Percentiles rank a stretch among this genome's conserved stretches.
These are phyloP conservation scores for Spisula solida DNA, from an alignment of 2,888 invertebrate species.

Conservation along the genomic window DNA sequence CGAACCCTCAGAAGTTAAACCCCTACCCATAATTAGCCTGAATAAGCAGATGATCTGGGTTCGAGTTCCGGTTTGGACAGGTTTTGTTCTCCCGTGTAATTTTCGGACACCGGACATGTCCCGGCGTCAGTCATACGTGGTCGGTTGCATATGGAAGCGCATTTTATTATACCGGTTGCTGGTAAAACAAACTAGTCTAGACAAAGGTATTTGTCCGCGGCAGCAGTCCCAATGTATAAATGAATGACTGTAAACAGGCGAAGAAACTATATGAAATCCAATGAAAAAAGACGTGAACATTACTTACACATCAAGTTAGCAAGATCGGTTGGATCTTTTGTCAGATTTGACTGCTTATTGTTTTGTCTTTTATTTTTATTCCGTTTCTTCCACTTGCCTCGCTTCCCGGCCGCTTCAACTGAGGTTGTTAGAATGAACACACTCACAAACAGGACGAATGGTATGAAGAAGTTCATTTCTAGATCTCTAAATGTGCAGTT, in stretches of 20 bases:
- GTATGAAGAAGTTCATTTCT: not conserved
- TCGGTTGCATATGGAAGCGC: no score
- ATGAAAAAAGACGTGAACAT: not conserved
- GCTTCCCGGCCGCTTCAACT: not conserved
- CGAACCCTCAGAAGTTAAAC: no score
- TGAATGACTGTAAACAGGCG: not conserved
- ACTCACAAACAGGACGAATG: not conserved
- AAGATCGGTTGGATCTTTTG: constrained; percentile 26
- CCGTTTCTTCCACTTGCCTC: not conserved
- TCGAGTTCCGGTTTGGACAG: no score
- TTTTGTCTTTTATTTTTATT: not conserved
- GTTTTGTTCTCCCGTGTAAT: no score
- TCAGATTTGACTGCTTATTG: not conserved
- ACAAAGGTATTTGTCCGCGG: not conserved
- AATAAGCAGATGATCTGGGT: no score
- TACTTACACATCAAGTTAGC: constrained; percentile 17
- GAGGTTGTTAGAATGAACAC: not conserved
- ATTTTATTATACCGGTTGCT: not conserved
- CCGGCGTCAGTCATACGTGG: no score
- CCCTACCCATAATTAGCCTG: no score
- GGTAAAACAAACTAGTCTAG: not conserved
- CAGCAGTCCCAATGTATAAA: not conserved
- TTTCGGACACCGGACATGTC: no score
- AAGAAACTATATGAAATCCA: no score
- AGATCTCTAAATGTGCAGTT: not conserved